Evolutionary conservation across 2,113 vertebrate species (phyloP).

Genomic region (Columba janthina): DNA sequence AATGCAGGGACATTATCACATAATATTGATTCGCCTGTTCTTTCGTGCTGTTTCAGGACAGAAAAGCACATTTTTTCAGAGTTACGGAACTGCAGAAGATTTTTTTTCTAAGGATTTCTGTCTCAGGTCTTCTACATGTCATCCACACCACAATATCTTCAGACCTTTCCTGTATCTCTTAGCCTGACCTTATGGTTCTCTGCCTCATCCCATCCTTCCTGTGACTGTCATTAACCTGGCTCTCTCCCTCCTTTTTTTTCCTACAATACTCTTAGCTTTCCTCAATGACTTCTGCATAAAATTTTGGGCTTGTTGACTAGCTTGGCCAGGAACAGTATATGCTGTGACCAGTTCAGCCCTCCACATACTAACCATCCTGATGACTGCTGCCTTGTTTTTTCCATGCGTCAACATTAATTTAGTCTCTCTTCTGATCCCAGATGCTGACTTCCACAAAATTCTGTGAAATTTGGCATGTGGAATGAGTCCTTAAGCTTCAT

Average conservation of each 20-base stretch:
- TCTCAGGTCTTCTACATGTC: not conserved
- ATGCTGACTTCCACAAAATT: slow-evolving; percentile 17
- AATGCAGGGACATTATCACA: not conserved
- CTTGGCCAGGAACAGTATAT: rapidly evolving
- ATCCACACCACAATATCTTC: not conserved
- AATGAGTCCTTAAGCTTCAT: slow-evolving; percentile 53
- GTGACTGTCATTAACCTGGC: not conserved
- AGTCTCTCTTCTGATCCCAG: not conserved
- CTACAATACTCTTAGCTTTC: not conserved
- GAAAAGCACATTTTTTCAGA: not conserved
- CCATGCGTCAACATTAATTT: not conserved
- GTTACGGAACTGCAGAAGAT: not conserved
- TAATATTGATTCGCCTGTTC: not conserved
- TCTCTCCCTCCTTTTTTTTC: not conserved
- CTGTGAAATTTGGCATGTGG: slow-evolving; percentile 9
- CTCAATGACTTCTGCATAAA: not conserved
- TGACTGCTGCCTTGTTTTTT: not conserved
- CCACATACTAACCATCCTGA: not conserved
- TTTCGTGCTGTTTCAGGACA: not conserved
- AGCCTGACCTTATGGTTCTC: not conserved
- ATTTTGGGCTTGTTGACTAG: not conserved
- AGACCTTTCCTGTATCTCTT: rapidly evolving
- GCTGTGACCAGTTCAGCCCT: not conserved
- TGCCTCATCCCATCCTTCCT: not conserved
- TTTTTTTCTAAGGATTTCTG: not conserved